Evolutionary conservation across 2,888 invertebrate species (phyloP), one percentile per base, ranked within the genome.

Genomic region (Campoletis raptor): DNA sequence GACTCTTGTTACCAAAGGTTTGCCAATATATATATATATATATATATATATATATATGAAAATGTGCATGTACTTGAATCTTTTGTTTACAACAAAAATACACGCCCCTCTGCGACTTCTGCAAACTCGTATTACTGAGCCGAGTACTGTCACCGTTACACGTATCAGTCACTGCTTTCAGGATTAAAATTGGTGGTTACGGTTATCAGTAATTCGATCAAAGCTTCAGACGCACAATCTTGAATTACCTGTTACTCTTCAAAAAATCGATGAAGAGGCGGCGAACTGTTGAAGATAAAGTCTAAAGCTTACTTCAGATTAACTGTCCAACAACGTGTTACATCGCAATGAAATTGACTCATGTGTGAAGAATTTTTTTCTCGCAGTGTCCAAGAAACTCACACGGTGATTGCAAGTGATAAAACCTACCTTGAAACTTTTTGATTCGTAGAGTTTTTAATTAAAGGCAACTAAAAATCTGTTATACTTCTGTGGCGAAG

Each of bases 1-100:
- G 70, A 83, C 81, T 83, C 81, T 57, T 76, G 40, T 69, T 61
- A 78, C 85, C 57, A 79, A 48, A 66, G 37, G 42, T 48, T 61
- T 70, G 61, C 57, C 24, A 45, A 40, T 73, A 48, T 66, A 66
- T 48, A 52, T 42, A 18, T 66, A 45, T 61, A 24, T 54, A 24
- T 61, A 15, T 61, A 61, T 24, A 54, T 52, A 37, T 30, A 42
- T 42, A 24, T 42, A 70, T n/a, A n/a, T n/a, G 15, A 4, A 12
- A 36, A 54, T 73, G 48, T 73, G 37, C 73, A 73, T 54, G 9
- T 40, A 30, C 84, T 76, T 12, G 54, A 30, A 40, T 15, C 52
- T 54, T 61, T 73, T 81, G 24, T 73, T 73, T 73, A 73, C 64
- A 48, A 48, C 36, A 21, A 72, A 37, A 37, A 42, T 57, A 9